phyloP scores from a whole-genome alignment of 2,113 vertebrate species.

The Catharus minimus region DNA sequence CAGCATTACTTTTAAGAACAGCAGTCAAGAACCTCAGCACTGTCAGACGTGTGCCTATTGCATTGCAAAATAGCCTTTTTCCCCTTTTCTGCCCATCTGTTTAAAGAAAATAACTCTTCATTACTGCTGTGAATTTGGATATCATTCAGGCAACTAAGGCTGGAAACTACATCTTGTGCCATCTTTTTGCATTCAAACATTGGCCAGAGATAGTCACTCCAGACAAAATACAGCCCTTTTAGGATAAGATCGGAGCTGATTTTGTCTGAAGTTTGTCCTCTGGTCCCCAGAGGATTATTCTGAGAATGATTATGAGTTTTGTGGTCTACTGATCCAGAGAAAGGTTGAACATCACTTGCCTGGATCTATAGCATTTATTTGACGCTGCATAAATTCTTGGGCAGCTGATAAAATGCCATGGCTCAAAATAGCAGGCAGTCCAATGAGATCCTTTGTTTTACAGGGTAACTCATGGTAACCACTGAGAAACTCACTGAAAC shows the following conservation, averaged over 20 bases:
- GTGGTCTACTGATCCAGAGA: background rate
- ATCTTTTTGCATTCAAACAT: background rate
- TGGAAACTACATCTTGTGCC: background rate
- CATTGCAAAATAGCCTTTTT: background rate
- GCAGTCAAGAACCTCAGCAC: background rate
- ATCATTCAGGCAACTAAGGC: background rate
- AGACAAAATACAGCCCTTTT: background rate
- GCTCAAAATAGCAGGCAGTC: conserved; percentile 10
- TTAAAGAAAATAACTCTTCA: background rate
- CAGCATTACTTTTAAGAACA: background rate
- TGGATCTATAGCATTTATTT: background rate
- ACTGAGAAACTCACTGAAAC: background rate
- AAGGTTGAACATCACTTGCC: background rate
- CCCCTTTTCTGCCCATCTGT: background rate
- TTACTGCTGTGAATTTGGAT: background rate
- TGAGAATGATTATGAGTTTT: background rate
- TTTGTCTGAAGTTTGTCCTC: background rate
- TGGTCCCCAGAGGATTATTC: background rate
- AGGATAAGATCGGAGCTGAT: background rate
- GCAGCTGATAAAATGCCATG: background rate
- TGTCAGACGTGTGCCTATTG: background rate
- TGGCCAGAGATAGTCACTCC: background rate
- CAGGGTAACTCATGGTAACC: background rate
- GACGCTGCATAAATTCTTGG: background rate
- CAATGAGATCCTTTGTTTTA: background rate